Base-by-base conservation (phyloP, 2,797 vertebrate genomes). In the Mus spretus region DNA sequence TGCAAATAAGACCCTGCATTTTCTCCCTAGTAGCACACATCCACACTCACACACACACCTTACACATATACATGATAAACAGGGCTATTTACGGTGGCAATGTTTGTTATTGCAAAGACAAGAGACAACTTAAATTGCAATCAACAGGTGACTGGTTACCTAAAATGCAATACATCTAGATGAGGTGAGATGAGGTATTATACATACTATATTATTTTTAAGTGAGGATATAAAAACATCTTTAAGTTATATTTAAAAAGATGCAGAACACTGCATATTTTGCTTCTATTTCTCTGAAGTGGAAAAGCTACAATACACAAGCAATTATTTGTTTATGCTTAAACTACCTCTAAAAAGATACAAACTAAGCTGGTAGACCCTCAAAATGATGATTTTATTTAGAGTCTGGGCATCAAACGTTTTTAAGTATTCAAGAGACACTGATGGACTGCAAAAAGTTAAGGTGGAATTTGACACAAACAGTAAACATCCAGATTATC, bases 71-170 rank as follows among this genome's bases (percentile, higher is more conserved):
- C 0, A 31, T 50, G 47, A 53, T 34, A 50, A 78, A 28, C 11
- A 90, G 90, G 40, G 55, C 37, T 72, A 90, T 74, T 89, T 72
- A 90, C 7, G 92, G 12, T 40, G 92, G 15, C 83, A 95, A 59
- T 63, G 12, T 92, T 24, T 97, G 70, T 83, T 95, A 90, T 15
- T 83, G 26, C 53, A 94, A 96, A 95, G 37, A 95, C 20, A 50
- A 53, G 24, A 70, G 50, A 86, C 77, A 93, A 85, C 61, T 65
- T 65, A 65, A 53, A 12, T 65, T 34, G 55, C 28, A 65, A 91
- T 50, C 93, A 47, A 70, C 2, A 93, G 67, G 14, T 61, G 6
- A 88, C 31, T 89, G 37, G 63, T 59, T 94, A 96, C 87, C 96
- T 81, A 88, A 91, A 91, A 59, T 55, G 7, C 26, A 57, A 37